A percentile compares a stretch with the other conserved stretches of the same genome.
Evolutionary conservation across 2,888 invertebrate genomes (phyloP).

Genomic region (Acleris holmiana): DNA sequence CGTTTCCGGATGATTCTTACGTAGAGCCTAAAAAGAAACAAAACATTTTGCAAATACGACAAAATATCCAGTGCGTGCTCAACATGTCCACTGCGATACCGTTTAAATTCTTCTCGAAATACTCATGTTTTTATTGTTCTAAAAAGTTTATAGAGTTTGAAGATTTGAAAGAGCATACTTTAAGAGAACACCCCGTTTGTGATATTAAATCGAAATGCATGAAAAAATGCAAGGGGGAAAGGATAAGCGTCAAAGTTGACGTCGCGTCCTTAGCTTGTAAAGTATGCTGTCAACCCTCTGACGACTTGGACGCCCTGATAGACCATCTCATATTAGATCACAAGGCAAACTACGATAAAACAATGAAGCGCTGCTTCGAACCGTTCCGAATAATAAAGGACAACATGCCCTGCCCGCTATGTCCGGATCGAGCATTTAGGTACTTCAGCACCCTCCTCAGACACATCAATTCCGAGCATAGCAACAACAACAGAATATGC

Average conservation of each 20-base stretch:
- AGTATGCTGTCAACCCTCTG: slow-evolving; percentile 55
- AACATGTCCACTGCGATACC: slow-evolving; percentile 76
- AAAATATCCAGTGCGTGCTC: slow-evolving; percentile 69
- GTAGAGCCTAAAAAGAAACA: slow-evolving; percentile 57
- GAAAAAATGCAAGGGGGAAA: slow-evolving; percentile 71
- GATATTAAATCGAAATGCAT: slow-evolving; percentile 69
- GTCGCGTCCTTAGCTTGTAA: slow-evolving; percentile 65
- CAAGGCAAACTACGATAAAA: slow-evolving; percentile 66
- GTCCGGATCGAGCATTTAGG: slow-evolving; percentile 59
- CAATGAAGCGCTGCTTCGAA: slow-evolving; percentile 64
- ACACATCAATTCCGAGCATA: slow-evolving; percentile 72
- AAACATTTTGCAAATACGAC: slow-evolving; percentile 63
- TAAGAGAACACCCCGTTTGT: slow-evolving; percentile 64
- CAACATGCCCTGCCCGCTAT: slow-evolving; percentile 69
- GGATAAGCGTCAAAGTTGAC: slow-evolving; percentile 69
- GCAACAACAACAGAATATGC: slow-evolving; percentile 71
- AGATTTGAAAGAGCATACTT: slow-evolving; percentile 65
- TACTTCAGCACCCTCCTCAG: slow-evolving; percentile 69
- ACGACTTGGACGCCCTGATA: slow-evolving; percentile 60
- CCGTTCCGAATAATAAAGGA: slow-evolving; percentile 68
- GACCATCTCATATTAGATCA: slow-evolving; percentile 68
- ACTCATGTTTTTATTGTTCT: slow-evolving; percentile 72
- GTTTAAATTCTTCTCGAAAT: slow-evolving; percentile 72
- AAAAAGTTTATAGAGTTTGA: slow-evolving; percentile 68
- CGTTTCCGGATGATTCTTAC: slow-evolving; percentile 41